Conservation (phyloP, 2,113 vertebrate species). For the Oceanodroma tethys region DNA sequence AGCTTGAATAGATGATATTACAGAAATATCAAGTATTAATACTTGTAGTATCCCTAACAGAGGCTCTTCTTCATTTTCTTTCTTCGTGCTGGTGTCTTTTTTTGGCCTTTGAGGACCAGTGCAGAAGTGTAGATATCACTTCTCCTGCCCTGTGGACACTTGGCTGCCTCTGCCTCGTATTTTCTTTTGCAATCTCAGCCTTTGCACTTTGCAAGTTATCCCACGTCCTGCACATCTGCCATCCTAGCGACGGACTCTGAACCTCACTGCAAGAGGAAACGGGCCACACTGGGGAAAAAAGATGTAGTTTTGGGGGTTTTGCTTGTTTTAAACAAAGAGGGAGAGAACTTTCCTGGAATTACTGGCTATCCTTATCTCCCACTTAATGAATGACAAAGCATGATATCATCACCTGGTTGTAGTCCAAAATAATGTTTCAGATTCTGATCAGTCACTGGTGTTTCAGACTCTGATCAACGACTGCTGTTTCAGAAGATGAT, state of each 20-base stretch:
- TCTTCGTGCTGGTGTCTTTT: neutral
- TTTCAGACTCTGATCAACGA: neutral
- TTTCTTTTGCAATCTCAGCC: neutral
- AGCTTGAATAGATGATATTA: neutral
- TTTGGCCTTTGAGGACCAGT: neutral
- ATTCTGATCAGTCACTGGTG: neutral
- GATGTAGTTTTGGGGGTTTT: neutral
- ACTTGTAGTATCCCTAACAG: neutral
- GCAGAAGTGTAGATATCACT: neutral
- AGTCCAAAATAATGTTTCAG: neutral
- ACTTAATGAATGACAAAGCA: neutral
- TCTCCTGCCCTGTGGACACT: neutral
- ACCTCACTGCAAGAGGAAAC: neutral
- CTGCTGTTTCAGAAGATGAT: neutral
- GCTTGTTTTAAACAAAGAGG: neutral
- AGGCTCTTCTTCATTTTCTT: neutral
- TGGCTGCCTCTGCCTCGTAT: neutral
- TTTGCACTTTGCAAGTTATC: neutral
- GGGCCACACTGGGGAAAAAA: neutral
- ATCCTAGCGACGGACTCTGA: neutral
- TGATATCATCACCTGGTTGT: neutral
- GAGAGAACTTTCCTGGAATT: neutral
- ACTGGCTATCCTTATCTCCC: neutral
- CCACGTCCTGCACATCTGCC: neutral
- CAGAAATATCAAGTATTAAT: neutral